Conservation (phyloP, 2,797 vertebrate genomes). For the Apogon talboti region DNA sequence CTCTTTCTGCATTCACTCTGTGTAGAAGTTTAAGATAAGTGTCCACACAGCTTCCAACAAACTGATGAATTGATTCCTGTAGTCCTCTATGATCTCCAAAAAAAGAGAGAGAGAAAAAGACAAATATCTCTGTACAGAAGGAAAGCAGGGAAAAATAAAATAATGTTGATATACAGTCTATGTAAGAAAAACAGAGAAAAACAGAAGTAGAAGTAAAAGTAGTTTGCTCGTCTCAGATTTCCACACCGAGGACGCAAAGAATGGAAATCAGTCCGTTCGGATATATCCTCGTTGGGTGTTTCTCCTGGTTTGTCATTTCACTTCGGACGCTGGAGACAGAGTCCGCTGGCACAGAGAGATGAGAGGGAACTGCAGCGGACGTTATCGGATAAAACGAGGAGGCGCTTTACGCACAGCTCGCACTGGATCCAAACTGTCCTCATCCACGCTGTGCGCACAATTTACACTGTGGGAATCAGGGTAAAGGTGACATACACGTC, state of each 20-base stretch:
- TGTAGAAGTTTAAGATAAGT: too few species aligned
- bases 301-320: background rate
- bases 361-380: conserved; percentile 26
- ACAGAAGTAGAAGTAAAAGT: too few species aligned
- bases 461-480: background rate
- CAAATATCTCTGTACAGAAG: too few species aligned
- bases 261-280: background rate
- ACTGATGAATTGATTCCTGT: too few species aligned
- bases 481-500: background rate
- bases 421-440: conserved; percentile 1
- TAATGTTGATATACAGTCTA: too few species aligned
- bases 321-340: conserved; percentile 17
- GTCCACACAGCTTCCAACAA: too few species aligned
- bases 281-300: background rate
- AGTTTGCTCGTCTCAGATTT: background rate
- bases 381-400: conserved; percentile 21
- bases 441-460: background rate
- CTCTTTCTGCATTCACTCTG: too few species aligned
- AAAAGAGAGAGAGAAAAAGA: too few species aligned
- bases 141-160: too few species aligned
- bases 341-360: conserved; percentile 12
- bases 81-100: too few species aligned
- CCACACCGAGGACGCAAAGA: background rate
- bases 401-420: conserved; percentile 46
- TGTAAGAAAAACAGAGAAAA: background rate